A percentile compares a stretch with the other conserved stretches of the same genome.
phyloP scores from a whole-genome alignment of 2,888 invertebrate species.

The Apamea crenata region DNA sequence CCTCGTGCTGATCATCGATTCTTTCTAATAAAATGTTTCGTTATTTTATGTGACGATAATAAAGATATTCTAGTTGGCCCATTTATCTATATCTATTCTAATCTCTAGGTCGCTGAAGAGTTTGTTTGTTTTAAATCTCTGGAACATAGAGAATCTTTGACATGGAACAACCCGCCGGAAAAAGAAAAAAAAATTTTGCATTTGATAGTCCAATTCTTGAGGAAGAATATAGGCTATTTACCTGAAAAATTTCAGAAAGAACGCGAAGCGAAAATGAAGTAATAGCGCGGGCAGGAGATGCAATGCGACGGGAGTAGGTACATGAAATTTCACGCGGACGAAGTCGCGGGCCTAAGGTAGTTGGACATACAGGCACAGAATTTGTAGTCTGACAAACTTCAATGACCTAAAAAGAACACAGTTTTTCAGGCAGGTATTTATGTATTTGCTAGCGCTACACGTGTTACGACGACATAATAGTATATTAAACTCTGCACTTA shows the following conservation, averaged over 20 bases:
- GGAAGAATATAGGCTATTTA: neutral
- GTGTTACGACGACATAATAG: slow-evolving; percentile 33
- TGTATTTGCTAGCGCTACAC: slow-evolving; percentile 24
- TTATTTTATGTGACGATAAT: neutral
- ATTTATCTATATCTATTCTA: neutral
- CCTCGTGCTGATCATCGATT: neutral
- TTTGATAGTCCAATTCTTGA: neutral
- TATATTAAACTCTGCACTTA: slow-evolving; percentile 50
- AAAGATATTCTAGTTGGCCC: neutral
- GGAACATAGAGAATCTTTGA: too few relatives aligned
- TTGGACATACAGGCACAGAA: neutral
- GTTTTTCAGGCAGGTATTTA: slow-evolving; percentile 13
- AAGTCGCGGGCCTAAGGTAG: neutral
- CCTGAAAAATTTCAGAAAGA: too few relatives aligned
- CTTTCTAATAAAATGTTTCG: neutral
- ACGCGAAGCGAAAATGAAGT: too few relatives aligned
- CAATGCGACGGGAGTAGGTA: too few relatives aligned
- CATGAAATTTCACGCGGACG: too few relatives aligned
- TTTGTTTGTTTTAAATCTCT: neutral
- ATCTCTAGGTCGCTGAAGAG: neutral
- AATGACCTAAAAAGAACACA: slow-evolving; percentile 3
- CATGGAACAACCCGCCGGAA: neutral
- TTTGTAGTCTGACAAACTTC: neutral
- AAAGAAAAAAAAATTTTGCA: neutral
- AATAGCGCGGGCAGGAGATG: too few relatives aligned